Evolutionary conservation across 92 coral and sea anemone species (phyloP).

Genomic region (Parazoanthus atlanticus): DNA sequence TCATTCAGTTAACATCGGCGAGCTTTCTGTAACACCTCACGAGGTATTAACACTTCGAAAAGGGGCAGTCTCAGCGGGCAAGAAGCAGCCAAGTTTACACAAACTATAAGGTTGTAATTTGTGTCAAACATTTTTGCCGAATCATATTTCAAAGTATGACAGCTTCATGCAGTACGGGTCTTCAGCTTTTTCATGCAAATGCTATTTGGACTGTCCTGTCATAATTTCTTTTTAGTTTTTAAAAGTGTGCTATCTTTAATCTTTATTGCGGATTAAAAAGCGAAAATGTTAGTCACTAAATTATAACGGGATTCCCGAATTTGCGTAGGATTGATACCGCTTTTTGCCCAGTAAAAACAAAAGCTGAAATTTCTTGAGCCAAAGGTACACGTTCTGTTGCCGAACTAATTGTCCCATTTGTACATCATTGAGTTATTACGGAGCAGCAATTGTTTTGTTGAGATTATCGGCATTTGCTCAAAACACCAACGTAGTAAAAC

Average conservation of each 20-base stretch:
- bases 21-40: conserved; percentile 27
- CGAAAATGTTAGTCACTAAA: not conserved
- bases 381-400: not conserved
- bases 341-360: not conserved
- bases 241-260: not conserved
- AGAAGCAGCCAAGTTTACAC: not conserved
- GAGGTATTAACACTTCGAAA: not conserved
- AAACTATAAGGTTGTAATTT: not conserved
- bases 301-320: not conserved
- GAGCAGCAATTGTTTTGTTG: conserved; percentile 7
- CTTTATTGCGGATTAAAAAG: not conserved
- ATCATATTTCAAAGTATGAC: conserved; percentile 4
- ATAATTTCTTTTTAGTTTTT: not conserved
- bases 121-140: conserved; percentile 2
- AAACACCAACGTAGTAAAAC: not conserved
- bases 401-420: not conserved
- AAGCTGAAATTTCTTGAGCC: not conserved
- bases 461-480: conserved; percentile 1
- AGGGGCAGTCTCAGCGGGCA: not conserved
- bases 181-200: conserved; percentile 6
- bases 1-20: conserved; percentile 16
- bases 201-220: not conserved
- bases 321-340: no score
- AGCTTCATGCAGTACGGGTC: not conserved
- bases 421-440: not conserved